Evolutionary conservation across 2,888 invertebrate species (phyloP).

Genomic region (Asteroscopus sphinx): DNA sequence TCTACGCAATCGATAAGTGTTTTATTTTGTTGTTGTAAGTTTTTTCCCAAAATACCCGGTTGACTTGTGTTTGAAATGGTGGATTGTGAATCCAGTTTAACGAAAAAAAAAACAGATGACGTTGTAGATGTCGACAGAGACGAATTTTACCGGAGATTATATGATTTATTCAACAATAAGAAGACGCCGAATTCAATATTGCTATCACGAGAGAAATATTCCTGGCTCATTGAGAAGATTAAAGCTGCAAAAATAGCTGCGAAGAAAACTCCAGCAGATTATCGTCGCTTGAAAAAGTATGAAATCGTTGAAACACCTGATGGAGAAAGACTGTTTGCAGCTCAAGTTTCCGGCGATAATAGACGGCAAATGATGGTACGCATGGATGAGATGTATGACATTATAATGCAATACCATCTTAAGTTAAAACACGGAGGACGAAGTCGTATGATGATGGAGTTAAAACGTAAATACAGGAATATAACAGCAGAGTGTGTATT

Average conservation of each 20-base stretch:
- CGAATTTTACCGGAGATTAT: slow-evolving; percentile 66
- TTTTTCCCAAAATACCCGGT: slow-evolving; percentile 38
- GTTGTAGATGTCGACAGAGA: slow-evolving; percentile 61
- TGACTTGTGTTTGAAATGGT: slow-evolving; percentile 17
- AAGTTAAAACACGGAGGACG: slow-evolving; percentile 72
- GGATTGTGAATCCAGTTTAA: slow-evolving; percentile 22
- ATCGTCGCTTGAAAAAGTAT: slow-evolving; percentile 69
- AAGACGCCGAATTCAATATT: slow-evolving; percentile 65
- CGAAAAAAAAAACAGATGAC: slow-evolving; percentile 2
- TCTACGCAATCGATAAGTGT: slow-evolving; percentile 17
- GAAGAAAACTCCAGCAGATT: slow-evolving; percentile 66
- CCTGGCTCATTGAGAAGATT: slow-evolving; percentile 63
- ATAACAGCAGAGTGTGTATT: slow-evolving; percentile 70
- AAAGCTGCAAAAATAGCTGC: slow-evolving; percentile 61
- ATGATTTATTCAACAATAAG: slow-evolving; percentile 61
- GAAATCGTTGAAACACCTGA: slow-evolving; percentile 63
- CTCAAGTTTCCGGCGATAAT: slow-evolving; percentile 50
- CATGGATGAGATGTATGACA: slow-evolving; percentile 74
- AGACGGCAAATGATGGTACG: slow-evolving; percentile 58
- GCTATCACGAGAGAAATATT: slow-evolving; percentile 65
- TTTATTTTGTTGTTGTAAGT: slow-evolving; percentile 17
- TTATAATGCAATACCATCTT: slow-evolving; percentile 68
- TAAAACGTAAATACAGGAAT: slow-evolving; percentile 72
- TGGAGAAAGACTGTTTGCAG: slow-evolving; percentile 66
- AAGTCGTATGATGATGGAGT: slow-evolving; percentile 65